Evolutionary conservation across 1,140 invertebrate genomes (phyloP), one percentile per base, ranked within the genome.

Genomic region (Saccostrea glomerata): DNA sequence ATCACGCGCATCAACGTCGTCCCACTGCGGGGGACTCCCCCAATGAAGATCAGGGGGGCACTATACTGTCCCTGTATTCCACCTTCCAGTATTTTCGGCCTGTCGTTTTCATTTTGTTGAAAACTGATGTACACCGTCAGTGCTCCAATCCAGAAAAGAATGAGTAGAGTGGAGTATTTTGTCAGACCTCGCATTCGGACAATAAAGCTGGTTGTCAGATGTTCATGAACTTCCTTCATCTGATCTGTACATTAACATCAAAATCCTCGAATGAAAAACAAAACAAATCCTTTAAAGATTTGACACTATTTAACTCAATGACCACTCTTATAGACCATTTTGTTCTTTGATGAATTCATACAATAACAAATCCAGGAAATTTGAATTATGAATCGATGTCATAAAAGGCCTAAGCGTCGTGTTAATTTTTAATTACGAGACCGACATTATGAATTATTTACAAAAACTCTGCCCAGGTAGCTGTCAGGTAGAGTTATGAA

Each of bases 1-100:
- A 99, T 98, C 87, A 98, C 98, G 94, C 98, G 96, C 97, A 99
- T 98, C 87, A 99, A 96, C 77, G 98, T 99, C 4, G 98, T 99
- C 36, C 98, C 98, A 60, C 98, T 98, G 91, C 98, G 96, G 47
- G 98, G 98, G 91, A 99, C 97, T 86, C 98, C 98, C 56, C 98
- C 98, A 94, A 99, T 98, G 95, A 99, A 99, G 93, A 99, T 98
- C 86, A 99, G 96, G 90, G 98, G 98, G 11, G 70, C 23, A 4
- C 6, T 30, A 25, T 36, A 36, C 25, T 77, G 70, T 36, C 30
- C 30, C 25, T 9, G 9, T 15, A n/a, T 17, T 20, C 5, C 5
- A 11, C 7, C 11, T 63, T 63, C 70, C 13, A 30, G 70, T 77
- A 36, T 2, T 12, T 36, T 77, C 30, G 30, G 15, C 25, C 9